Evolutionary conservation across 2,888 invertebrate genomes (phyloP).

Genomic region (Sympetrum striolatum): DNA sequence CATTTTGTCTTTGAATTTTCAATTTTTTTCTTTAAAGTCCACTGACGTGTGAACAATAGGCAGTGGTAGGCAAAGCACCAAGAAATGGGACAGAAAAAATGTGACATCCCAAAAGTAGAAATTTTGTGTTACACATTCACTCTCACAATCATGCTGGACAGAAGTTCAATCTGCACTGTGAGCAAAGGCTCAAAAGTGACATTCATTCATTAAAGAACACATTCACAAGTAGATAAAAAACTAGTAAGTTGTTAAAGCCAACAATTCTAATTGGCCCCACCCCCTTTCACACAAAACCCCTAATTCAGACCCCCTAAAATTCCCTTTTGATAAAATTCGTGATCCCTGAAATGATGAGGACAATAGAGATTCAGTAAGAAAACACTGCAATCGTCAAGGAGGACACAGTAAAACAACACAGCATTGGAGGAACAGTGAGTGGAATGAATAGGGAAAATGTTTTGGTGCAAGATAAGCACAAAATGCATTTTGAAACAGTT

Average conservation of each 20-base stretch:
- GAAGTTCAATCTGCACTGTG: background rate
- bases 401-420: constrained; percentile 44
- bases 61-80: constrained; percentile 47
- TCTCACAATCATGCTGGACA: constrained; percentile 10
- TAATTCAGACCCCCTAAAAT: background rate
- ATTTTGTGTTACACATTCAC: constrained; percentile 33
- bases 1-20: constrained; percentile 32
- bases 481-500: constrained; percentile 41
- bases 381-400: constrained; percentile 34
- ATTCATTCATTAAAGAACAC: constrained; percentile 27
- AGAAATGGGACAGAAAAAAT: constrained; percentile 40
- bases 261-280: constrained; percentile 10
- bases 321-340: constrained; percentile 5
- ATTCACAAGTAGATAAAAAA: constrained; percentile 31
- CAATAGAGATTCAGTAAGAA: constrained; percentile 42
- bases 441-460: constrained; percentile 43
- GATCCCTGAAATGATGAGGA: constrained; percentile 41
- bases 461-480: constrained; percentile 43
- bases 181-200: constrained; percentile 15
- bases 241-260: constrained; percentile 33
- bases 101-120: constrained; percentile 10
- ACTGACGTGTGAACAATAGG: constrained; percentile 45
- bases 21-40: constrained; percentile 25
- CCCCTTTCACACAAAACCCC: background rate
- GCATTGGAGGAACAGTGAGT: constrained; percentile 40